Percentiles rank a stretch among this genome's conserved stretches.
Evolutionary conservation across 2,797 vertebrate species (phyloP).

Genomic region (Capromys pilorides): DNA sequence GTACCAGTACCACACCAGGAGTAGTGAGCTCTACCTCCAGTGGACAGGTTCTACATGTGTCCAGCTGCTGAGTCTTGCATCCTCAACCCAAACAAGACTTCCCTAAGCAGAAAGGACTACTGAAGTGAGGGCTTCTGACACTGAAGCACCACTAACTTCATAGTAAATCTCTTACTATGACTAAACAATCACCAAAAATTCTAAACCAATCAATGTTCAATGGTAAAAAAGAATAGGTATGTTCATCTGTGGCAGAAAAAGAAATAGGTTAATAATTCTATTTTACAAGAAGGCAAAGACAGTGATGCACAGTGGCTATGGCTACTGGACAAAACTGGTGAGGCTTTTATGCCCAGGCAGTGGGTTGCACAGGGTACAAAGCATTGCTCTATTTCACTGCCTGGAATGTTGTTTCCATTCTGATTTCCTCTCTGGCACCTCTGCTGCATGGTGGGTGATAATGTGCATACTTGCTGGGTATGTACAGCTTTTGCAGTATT

Average conservation of each 20-base stretch:
- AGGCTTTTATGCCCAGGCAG: background rate
- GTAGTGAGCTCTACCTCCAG: background rate
- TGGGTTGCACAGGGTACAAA: background rate
- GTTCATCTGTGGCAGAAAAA: background rate
- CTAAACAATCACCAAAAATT: background rate
- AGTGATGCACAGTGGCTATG: background rate
- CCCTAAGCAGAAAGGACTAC: background rate
- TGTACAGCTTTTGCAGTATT: background rate
- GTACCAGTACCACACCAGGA: background rate
- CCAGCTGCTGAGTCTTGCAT: background rate
- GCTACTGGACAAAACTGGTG: background rate
- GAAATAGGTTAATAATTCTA: background rate
- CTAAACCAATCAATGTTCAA: background rate
- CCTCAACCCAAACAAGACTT: background rate
- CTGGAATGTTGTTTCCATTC: background rate
- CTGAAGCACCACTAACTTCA: background rate
- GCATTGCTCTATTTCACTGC: background rate
- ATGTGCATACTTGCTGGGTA: background rate
- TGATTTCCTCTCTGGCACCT: background rate
- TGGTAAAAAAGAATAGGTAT: background rate
- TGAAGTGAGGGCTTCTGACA: background rate
- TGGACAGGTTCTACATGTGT: background rate
- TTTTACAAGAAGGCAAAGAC: background rate
- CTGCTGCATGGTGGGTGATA: no score
- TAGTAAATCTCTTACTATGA: background rate